Evolutionary conservation across 2,113 vertebrate genomes (phyloP), one percentile per base, ranked within the genome.

Genomic region (Coracopsis vasa): DNA sequence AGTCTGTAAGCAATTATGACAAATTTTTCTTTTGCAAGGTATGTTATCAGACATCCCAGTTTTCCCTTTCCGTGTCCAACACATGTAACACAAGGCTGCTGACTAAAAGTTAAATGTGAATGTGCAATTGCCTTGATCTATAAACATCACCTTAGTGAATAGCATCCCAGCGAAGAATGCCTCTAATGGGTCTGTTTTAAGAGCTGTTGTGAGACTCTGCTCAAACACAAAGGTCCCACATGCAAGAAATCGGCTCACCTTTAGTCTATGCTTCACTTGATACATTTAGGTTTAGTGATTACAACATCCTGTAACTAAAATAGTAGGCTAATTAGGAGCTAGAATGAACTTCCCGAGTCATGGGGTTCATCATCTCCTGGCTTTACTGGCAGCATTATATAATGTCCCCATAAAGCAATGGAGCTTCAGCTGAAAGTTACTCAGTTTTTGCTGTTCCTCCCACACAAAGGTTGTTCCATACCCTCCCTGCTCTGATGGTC

Each of bases 271-370:
- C 44, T 81, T 81, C 47, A n/a, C 65, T 89, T 67, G 35, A 61
- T 75, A 42, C 15, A 1, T 89, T 71, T 70, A 78, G 50, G 67
- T 86, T 95, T 80, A 88, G 51, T 0, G 3, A 92, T 95, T 95
- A 78, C 92, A 84, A 81, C 86, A 94, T 50, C 65, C 89, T 89
- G 91, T 79, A 92, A 81, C 86, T 81, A 72, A 86, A 95, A 88
- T 79, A 78, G 88, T 85, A 31, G 70, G 33, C 11, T 94, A 89
- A 92, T 92, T 71, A 89, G 65, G 61, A 95, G 58, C 44, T 85
- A 62, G 58, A 85, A 92, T 44, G 48, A 84, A 94, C 92, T 96
- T 94, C 89, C 89, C 15, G 11, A 94, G 94, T 96, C 93, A 90
- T 31, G 48, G 94, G 33, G 90, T 95, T 96, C 84, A 84, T 84